These are phyloP conservation scores for Drosophila rufa DNA, from an alignment of 1,140 invertebrate species.

Conservation along the genomic window DNA sequence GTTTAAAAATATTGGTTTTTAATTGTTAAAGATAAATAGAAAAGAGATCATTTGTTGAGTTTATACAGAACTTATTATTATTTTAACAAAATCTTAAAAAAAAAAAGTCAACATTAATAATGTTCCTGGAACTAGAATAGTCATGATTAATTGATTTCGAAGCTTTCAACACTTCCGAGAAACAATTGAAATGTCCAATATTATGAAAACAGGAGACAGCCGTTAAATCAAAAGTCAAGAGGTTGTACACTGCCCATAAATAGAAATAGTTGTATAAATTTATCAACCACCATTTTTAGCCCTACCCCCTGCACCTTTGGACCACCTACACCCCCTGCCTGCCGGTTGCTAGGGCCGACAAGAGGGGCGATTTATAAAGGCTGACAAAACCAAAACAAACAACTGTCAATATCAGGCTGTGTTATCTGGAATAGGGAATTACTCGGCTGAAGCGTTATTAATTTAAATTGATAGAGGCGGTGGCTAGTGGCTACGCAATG, in stretches of 20 bases:
- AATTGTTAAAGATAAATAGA: too few species aligned
- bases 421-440: conserved; percentile 67
- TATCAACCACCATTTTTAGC: conserved; percentile 24
- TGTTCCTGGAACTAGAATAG: background rate
- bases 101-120: too few species aligned
- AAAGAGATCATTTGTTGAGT: too few species aligned
- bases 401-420: conserved; percentile 61
- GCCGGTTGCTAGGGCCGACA: conserved; percentile 52
- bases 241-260: conserved; percentile 3
- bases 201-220: conserved; percentile 3
- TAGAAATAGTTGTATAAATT: conserved; percentile 20
- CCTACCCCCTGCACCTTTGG: background rate
- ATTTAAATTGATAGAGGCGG: conserved; percentile 76
- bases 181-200: background rate
- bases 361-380: conserved; percentile 58
- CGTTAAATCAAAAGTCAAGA: conserved; percentile 13
- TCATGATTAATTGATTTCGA: background rate
- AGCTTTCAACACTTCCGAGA: background rate
- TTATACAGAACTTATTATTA: too few species aligned
- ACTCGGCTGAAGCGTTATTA: conserved; percentile 70
- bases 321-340: background rate
- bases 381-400: conserved; percentile 64
- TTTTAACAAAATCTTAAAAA: too few species aligned
- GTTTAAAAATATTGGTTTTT: too few species aligned
- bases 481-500: conserved; percentile 42